Percentiles rank a stretch among this genome's conserved stretches.
Conservation (phyloP, 2,113 vertebrate species). For the Sarotherodon lohbergeri region DNA sequence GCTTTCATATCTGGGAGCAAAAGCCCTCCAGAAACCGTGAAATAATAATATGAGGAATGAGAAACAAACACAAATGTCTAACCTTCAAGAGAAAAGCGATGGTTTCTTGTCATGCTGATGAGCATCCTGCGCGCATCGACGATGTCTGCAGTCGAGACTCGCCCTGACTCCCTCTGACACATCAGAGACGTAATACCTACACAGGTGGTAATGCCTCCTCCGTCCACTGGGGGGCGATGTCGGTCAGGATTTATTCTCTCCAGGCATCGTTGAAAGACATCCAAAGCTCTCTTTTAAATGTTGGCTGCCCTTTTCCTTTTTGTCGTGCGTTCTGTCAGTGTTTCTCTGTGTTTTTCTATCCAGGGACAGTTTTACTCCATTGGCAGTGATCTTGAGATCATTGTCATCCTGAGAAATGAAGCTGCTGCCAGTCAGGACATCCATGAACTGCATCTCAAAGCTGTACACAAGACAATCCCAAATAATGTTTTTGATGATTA, state of each 20-base stretch:
- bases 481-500: neutral
- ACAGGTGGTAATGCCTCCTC: neutral
- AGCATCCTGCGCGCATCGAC: constrained; percentile 48
- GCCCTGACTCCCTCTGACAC: constrained; percentile 68
- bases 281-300: neutral
- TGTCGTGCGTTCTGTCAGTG: neutral
- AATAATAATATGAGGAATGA: neutral
- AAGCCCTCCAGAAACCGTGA: neutral
- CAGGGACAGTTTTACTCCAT: neutral
- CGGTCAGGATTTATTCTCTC: neutral
- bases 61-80: neutral
- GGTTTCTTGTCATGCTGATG: constrained; percentile 22
- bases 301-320: neutral
- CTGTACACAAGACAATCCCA: neutral
- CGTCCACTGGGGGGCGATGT: neutral
- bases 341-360: neutral
- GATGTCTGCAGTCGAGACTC: constrained; percentile 68
- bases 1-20: neutral
- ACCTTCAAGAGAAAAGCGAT: constrained; percentile 2
- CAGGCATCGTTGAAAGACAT: neutral
- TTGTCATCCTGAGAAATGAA: neutral
- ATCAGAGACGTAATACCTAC: constrained; percentile 43
- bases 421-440: neutral
- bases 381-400: neutral
- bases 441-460: neutral